Evolutionary conservation across 2,888 invertebrate species (phyloP).

Genomic region (Molorchus minor): DNA sequence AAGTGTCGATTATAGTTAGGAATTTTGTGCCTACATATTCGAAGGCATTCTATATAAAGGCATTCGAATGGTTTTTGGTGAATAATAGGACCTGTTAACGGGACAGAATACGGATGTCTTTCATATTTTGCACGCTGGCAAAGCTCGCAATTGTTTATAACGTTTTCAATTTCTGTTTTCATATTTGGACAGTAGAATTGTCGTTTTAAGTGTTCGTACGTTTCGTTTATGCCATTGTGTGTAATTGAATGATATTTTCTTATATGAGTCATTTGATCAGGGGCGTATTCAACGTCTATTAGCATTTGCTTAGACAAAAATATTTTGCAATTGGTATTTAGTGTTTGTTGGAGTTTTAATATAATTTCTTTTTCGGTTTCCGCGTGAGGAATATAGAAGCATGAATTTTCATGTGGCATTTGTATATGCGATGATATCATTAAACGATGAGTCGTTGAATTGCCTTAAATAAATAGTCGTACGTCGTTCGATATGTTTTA

Average conservation of each 20-base stretch:
- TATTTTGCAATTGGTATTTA: conserved; percentile 8
- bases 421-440: no score
- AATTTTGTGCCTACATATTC: neutral
- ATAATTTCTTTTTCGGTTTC: no score
- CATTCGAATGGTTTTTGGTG: neutral
- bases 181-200: neutral
- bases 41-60: neutral
- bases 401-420: no score
- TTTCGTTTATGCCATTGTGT: conserved; percentile 5
- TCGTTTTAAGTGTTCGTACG: neutral
- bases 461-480: neutral
- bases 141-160: neutral
- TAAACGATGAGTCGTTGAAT: neutral
- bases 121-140: neutral
- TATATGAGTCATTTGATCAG: neutral
- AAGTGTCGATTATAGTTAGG: no score
- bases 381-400: no score
- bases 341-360: no score
- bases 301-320: neutral
- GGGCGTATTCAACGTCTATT: neutral
- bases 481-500: neutral
- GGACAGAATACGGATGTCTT: neutral
- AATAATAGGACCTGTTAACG: neutral
- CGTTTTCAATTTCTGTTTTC: neutral
- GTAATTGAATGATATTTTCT: neutral